These are phyloP conservation scores for Capitulum mitella DNA, from an alignment of 2,888 invertebrate species.

Conservation along the genomic window DNA sequence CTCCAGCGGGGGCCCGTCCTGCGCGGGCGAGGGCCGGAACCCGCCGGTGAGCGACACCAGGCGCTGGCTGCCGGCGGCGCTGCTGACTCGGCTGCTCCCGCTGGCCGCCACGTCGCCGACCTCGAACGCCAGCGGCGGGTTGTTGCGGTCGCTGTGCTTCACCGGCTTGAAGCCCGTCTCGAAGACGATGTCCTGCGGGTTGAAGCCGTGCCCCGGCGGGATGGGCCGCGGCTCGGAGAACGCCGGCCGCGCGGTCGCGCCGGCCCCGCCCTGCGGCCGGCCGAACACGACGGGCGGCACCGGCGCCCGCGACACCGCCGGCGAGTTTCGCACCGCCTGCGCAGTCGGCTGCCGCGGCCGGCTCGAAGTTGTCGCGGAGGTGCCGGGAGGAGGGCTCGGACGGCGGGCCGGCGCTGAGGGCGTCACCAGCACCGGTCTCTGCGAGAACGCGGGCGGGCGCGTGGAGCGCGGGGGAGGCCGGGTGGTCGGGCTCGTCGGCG, in stretches of 20 bases:
- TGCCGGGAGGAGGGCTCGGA: too few species aligned
- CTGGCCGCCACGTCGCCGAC: neutral
- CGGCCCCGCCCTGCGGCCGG: neutral
- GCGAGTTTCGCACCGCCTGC: neutral
- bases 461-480: neutral
- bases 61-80: neutral
- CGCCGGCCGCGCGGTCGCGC: neutral
- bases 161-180: neutral
- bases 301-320: neutral
- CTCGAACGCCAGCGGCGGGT: conserved; percentile 19
- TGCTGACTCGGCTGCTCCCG: neutral
- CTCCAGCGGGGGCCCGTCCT: neutral
- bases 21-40: neutral
- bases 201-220: neutral
- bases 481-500: neutral
- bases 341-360: neutral
- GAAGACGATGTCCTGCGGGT: neutral
- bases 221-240: neutral
- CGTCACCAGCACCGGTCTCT: too few species aligned
- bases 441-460: neutral
- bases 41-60: neutral
- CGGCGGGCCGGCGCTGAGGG: too few species aligned
- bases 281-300: neutral
- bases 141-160: neutral
- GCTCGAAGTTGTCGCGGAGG: too few species aligned